phyloP scores from a whole-genome alignment of 2,888 invertebrate genomes.

The Piscicola geometra region DNA sequence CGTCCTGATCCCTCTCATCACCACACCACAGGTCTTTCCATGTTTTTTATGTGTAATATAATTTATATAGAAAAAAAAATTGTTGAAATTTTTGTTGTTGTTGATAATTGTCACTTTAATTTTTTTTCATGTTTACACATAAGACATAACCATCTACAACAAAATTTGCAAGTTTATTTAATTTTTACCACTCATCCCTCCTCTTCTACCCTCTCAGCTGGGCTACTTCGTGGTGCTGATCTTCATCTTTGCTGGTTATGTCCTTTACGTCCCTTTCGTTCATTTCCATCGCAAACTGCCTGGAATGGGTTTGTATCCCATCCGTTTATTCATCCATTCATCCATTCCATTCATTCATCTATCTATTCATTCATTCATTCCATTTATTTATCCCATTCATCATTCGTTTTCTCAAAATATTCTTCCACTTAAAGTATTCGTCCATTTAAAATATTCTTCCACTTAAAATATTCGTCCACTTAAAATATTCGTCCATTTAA shows the following conservation, averaged over 20 bases:
- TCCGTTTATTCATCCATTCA: neutral
- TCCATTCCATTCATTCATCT: too few species aligned
- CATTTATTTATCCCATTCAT: too few species aligned
- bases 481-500: too few species aligned
- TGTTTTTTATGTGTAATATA: neutral
- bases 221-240: slow-evolving; percentile 72
- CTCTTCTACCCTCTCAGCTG: slow-evolving; percentile 64
- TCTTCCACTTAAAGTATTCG: too few species aligned
- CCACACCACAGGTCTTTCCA: slow-evolving; percentile 83
- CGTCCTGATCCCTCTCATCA: slow-evolving; percentile 86
- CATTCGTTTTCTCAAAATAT: too few species aligned
- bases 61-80: neutral
- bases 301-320: slow-evolving; percentile 57
- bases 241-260: slow-evolving; percentile 80
- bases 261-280: slow-evolving; percentile 90
- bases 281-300: slow-evolving; percentile 71
- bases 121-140: neutral
- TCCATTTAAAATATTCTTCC: too few species aligned
- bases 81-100: neutral
- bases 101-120: neutral
- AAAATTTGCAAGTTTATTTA: too few species aligned
- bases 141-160: too few species aligned
- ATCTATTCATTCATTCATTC: too few species aligned
- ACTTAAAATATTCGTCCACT: too few species aligned
- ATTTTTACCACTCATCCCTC: too few species aligned